Base-by-base conservation (phyloP, 2,113 vertebrate species). In the Notarius lentiginosus region DNA sequence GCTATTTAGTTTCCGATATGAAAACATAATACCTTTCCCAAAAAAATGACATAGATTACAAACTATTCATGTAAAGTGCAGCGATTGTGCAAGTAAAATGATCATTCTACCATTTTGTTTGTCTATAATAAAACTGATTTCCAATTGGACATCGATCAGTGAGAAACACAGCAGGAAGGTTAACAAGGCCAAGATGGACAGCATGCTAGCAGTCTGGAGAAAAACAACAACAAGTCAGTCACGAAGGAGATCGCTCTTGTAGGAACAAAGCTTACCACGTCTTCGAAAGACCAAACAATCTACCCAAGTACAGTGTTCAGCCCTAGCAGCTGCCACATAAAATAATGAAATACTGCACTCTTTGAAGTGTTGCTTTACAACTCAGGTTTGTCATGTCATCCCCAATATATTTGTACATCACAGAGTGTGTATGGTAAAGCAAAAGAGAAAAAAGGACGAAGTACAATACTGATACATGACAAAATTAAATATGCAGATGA, bases 401-500 rank as follows among this genome's bases (percentile, higher is more conserved):
- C 34, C 34, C 15, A n/a, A 58, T 73, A 84, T 72, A 84, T 72
- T 56, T 53, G 82, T 83, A 41, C 53, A 72, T n/a, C 18, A 34
- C 49, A 58, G 20, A 63, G n/a, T 14, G 30, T 24, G n/a, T 17
- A 70, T 63, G 55, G 49, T 27, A 15, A 24, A 75, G 41, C 47
- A 12, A 51, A 53, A 77, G 9, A 14, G 60, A 20, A 51, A 61
- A 24, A 14, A 83, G 15, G 9, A 70, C 18, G 51, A 22, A 73
- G 20, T 92, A 83, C 93, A 90, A 91, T 66, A 82, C 34, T 70
- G 68, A 70, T 7, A 41, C 5, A 18, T 70, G 30, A 70, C 30
- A 7, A 70, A 70, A 34, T 27, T 66, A 70, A 34, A 34, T 34
- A 34, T 34, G 30, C 34, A n/a, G n/a, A 66, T 22, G 61, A 24